These are phyloP conservation scores for Tamias sibiricus DNA, from an alignment of 2,113 vertebrate genomes.

Conservation along the genomic window DNA sequence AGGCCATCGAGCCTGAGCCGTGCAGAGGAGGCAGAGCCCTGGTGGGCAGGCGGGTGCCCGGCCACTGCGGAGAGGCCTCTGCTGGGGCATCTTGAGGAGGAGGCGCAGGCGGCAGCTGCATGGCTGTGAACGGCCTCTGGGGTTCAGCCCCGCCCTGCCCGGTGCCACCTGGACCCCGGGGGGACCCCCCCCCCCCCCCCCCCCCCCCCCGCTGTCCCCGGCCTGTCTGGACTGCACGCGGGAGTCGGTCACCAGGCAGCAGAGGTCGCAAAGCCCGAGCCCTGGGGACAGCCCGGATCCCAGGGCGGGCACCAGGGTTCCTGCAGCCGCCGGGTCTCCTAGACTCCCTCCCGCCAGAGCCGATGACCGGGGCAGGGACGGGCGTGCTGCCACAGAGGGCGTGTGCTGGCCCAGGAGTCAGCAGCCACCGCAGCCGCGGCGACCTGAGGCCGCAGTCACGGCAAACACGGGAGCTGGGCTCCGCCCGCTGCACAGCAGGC, in stretches of 20 bases:
- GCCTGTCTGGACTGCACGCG: rapidly evolving
- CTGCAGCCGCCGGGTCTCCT: not conserved
- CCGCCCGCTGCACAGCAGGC: not conserved
- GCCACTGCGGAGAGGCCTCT: no score
- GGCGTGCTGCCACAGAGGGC: not conserved
- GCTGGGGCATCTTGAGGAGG: not conserved
- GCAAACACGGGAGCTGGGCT: not conserved
- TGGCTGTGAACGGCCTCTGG: not conserved
- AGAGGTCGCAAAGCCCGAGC: not conserved
- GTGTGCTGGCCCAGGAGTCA: not conserved
- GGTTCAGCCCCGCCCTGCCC: not conserved
- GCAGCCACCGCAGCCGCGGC: not conserved
- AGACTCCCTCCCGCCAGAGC: not conserved
- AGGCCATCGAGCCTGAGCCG: not conserved
- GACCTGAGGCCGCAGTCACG: not conserved
- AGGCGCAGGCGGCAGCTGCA: not conserved
- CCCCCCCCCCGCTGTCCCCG: rapidly evolving
- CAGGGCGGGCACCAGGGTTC: no score
- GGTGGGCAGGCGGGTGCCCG: no score
- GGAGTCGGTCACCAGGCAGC: not conserved
- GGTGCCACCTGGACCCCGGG: rapidly evolving
- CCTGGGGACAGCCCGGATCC: not conserved
- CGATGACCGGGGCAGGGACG: not conserved
- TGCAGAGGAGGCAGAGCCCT: not conserved
- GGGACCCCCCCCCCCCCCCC: rapidly evolving